Conservation (phyloP, 2,888 invertebrate species). For the Graphium colonna region DNA sequence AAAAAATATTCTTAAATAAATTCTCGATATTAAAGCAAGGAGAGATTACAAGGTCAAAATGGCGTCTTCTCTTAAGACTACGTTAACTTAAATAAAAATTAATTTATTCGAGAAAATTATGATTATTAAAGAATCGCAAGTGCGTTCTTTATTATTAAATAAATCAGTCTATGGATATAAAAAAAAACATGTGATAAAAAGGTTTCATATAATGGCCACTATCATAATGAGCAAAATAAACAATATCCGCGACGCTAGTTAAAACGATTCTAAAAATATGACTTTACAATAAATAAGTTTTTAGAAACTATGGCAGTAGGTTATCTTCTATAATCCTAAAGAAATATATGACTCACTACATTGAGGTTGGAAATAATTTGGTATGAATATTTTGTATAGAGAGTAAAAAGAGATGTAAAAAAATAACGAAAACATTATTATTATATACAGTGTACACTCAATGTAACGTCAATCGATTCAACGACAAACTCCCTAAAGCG, state of each 20-base stretch:
- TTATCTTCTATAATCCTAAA: conserved; percentile 5
- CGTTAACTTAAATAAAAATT: conserved; percentile 7
- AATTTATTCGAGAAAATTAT: neutral
- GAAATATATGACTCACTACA: neutral
- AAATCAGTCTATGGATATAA: conserved; percentile 17
- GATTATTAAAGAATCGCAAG: conserved; percentile 2
- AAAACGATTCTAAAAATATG: conserved; percentile 15
- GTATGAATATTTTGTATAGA: neutral
- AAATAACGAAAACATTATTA: too few relatives aligned
- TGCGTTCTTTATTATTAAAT: conserved; percentile 1
- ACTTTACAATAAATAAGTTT: conserved; percentile 19
- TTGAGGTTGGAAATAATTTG: neutral
- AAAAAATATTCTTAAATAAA: conserved; percentile 2
- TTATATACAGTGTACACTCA: too few relatives aligned
- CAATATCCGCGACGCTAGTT: conserved; percentile 5
- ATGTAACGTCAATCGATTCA: too few relatives aligned
- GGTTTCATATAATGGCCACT: conserved; percentile 1
- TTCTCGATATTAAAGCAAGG: conserved; percentile 18
- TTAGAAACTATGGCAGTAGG: conserved; percentile 15
- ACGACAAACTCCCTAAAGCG: too few relatives aligned
- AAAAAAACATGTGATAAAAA: conserved; percentile 5
- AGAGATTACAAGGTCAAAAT: conserved; percentile 16
- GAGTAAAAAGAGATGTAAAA: too few relatives aligned
- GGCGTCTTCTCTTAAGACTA: conserved; percentile 11
- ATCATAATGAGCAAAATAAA: conserved; percentile 19